These are phyloP conservation scores for Oppia nitens DNA, from an alignment of 1,140 invertebrate genomes.

Conservation along the genomic window DNA sequence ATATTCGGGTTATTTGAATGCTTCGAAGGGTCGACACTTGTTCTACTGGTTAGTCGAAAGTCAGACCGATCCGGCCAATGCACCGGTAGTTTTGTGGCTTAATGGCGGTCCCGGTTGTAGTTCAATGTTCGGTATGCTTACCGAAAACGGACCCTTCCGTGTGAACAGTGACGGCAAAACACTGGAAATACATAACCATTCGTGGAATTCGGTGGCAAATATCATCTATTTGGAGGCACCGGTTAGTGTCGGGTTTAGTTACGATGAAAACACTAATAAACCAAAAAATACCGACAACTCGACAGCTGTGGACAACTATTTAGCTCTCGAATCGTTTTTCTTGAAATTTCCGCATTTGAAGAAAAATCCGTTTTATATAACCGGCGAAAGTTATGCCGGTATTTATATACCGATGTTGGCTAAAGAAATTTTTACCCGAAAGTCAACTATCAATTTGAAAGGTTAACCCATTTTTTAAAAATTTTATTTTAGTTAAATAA, in stretches of 20 bases:
- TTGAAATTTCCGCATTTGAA: too few relatives aligned
- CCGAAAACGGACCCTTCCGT: conserved; percentile 56
- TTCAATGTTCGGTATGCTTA: conserved; percentile 60
- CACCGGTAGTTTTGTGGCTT: conserved; percentile 38
- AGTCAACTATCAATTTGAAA: too few relatives aligned
- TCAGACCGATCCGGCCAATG: conserved; percentile 29
- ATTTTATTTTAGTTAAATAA: too few relatives aligned
- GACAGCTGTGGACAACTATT: too few relatives aligned
- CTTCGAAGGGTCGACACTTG: conserved; percentile 19
- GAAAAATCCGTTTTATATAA: too few relatives aligned
- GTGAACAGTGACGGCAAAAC: conserved; percentile 35
- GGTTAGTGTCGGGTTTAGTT: conserved; percentile 42
- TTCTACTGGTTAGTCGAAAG: conserved; percentile 36
- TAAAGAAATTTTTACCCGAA: too few relatives aligned
- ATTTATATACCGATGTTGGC: too few relatives aligned
- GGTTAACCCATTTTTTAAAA: too few relatives aligned
- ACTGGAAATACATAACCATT: conserved; percentile 38
- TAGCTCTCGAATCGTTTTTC: too few relatives aligned
- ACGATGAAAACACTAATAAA: conserved; percentile 26
- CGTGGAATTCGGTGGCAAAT: conserved; percentile 54
- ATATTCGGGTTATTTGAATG: conserved; percentile 26
- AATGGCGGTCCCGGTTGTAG: conserved; percentile 44
- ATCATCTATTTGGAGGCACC: conserved; percentile 73
- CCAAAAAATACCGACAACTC: neutral
- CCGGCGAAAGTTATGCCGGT: too few relatives aligned